Evolutionary conservation across 2,113 vertebrate genomes (phyloP).

Genomic region (Dipodomys stephensi): DNA sequence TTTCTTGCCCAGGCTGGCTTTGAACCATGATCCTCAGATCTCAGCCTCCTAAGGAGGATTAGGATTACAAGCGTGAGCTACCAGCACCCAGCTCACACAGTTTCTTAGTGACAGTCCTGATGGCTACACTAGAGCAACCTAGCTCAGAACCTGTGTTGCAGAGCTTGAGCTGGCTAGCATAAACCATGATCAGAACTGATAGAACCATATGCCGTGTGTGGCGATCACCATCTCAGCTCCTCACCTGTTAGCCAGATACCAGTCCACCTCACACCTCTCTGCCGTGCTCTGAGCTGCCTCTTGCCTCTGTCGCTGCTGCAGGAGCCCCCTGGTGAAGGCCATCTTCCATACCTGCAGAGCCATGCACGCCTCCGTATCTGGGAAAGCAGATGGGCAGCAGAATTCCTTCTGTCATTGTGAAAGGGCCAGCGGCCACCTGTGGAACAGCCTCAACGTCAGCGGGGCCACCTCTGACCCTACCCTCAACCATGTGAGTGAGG

Average conservation of each 20-base stretch:
- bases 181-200: background rate
- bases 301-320: slow-evolving; percentile 73
- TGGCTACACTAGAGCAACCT: background rate
- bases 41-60: too few relatives aligned
- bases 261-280: too few relatives aligned
- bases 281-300: background rate
- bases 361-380: slow-evolving; percentile 92
- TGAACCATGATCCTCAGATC: too few relatives aligned
- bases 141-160: background rate
- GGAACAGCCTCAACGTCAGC: slow-evolving; percentile 92
- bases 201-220: background rate
- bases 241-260: background rate
- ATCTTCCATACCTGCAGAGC: slow-evolving; percentile 93
- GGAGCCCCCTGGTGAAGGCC: slow-evolving; percentile 94
- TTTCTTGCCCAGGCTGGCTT: too few relatives aligned
- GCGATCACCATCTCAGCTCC: background rate
- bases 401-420: slow-evolving; percentile 92
- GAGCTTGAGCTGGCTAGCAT: background rate
- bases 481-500: slow-evolving; percentile 92
- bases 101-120: background rate
- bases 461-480: slow-evolving; percentile 84
- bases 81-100: background rate
- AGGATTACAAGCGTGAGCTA: too few relatives aligned
- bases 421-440: slow-evolving; percentile 93
- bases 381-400: slow-evolving; percentile 91